phyloP scores from a whole-genome alignment of 2,113 vertebrate species.

The Ovis aries region ARS-UI_Ramb_v3.0 NC_056055.1:126867501-126868000 shows the following conservation, averaged over 20 bases:
- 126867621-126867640: conserved; percentile 6
- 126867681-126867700: neutral
- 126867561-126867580: neutral
- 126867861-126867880: neutral
- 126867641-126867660: neutral
- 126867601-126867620: neutral
- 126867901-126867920: neutral
- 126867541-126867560: neutral
- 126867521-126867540: neutral
- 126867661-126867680: neutral
- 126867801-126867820: neutral
- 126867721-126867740: conserved; percentile 3
- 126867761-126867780: neutral
- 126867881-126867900: neutral
- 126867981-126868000: neutral
- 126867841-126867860: neutral
- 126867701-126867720: neutral
- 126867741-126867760: neutral
- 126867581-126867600: neutral
- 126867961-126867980: neutral
- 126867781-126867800: conserved; percentile 2
- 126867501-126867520: neutral
- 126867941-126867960: neutral
- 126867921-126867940: neutral
- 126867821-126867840: neutral